Base-by-base conservation (phyloP, 2,113 vertebrate genomes). In the Podarcis cretensis region DNA sequence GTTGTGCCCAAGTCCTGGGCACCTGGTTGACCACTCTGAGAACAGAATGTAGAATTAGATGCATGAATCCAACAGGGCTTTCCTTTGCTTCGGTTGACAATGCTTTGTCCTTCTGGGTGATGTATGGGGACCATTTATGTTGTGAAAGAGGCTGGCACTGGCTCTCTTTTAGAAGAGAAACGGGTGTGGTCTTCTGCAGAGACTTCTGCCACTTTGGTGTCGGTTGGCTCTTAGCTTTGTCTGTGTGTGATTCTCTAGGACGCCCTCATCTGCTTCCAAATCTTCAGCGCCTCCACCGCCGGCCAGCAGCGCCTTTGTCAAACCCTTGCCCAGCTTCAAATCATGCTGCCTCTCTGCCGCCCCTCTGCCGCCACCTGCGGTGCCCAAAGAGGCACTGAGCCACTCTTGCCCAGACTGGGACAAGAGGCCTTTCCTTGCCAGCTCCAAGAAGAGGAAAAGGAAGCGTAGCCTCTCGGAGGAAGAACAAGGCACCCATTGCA, bases 241-340 rank as follows among this genome's bases (percentile, higher is more conserved):
- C 6, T 83, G 40, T 68, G 80, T 68, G 4, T 5, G 85, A 87
- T 57, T 89, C 86, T 87, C 79, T 93, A 99, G 98, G 97, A 91
- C 95, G 89, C 81, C 92, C 88, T 91, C 97, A 90, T 96, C 96
- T 97, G 96, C 96, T 87, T 90, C 91, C 92, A 95, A 94, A 89
- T 88, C 96, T 84, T 94, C 95, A 81, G 91, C 87, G 94, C 92
- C 88, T n/a, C 93, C 81, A 86, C 93, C 93, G 89, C 85, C 90
- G 85, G 86, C 89, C 90, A 85, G 85, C 83, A 91, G 90, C 93
- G 90, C 94, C 8, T 0, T 5, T 89, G 66, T 85, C 75, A 90
- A 3, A 18, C 48, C 76, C 1, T 10, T 87, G 23, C 12, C 84
- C 91, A 89, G 37, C 54, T 30, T 91, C 32, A 90, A 91, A 63